These are phyloP conservation scores for Phacellophora camtschatica DNA, from an alignment of 30 jellyfish, hydroid and myxozoan species.

Conservation along the genomic window DNA sequence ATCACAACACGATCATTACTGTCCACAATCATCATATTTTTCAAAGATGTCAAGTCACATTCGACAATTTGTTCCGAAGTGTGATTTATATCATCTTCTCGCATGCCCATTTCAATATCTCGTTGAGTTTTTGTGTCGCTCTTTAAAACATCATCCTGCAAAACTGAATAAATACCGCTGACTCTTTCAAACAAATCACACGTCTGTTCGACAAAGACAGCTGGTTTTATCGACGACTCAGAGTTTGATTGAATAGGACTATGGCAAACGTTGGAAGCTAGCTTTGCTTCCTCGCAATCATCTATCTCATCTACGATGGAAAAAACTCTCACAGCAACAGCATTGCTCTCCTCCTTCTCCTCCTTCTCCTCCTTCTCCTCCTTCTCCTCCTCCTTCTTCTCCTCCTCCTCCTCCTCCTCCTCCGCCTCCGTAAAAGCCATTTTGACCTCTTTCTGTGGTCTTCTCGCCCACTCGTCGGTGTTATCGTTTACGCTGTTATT, in stretches of 20 bases:
- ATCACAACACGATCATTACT: background rate
- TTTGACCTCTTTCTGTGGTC: background rate
- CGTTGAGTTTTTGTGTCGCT: background rate
- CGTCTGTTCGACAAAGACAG: background rate
- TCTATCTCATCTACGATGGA: too few relatives aligned
- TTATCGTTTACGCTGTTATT: too few relatives aligned
- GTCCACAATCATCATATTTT: too few relatives aligned
- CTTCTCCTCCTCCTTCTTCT: background rate
- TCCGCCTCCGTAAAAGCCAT: background rate
- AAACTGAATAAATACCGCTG: background rate
- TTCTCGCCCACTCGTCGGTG: too few relatives aligned
- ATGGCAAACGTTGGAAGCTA: too few relatives aligned
- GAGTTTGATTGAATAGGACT: too few relatives aligned
- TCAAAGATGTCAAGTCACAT: too few relatives aligned
- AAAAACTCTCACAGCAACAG: too few relatives aligned
- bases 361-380: background rate
- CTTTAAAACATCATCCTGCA: background rate
- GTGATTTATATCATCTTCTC: background rate
- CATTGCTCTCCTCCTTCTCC: too few relatives aligned
- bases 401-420: background rate
- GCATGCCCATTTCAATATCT: background rate
- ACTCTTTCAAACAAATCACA: background rate
- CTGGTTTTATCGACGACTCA: background rate
- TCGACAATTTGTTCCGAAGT: background rate
- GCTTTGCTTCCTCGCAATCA: too few relatives aligned